Evolutionary conservation across 2,797 vertebrate species (phyloP).

Genomic region (Malurus splendens): DNA sequence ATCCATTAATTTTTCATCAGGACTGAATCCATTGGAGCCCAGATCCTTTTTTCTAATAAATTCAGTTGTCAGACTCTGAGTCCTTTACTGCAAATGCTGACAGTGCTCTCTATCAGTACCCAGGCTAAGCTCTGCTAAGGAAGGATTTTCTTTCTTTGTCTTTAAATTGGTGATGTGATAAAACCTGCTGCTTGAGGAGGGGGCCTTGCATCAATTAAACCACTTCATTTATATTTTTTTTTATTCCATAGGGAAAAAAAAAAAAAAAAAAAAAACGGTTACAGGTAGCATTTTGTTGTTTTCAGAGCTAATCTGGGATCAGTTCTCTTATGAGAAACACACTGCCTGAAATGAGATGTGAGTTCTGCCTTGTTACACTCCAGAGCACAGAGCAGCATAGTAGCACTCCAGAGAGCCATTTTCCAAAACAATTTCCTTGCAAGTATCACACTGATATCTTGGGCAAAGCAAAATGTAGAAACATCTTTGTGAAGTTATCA

Average conservation of each 20-base stretch:
- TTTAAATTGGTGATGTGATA: background rate
- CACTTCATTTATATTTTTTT: background rate
- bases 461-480: background rate
- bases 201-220: background rate
- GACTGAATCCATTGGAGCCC: background rate
- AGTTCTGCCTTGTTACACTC: background rate
- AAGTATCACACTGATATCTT: background rate
- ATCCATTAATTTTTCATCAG: conserved; percentile 35
- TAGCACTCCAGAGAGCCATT: conserved; percentile 7
- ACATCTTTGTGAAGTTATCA: background rate
- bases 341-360: background rate
- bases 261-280: background rate
- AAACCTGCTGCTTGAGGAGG: background rate
- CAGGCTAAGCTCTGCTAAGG: background rate
- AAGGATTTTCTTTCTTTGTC: background rate
- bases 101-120: background rate
- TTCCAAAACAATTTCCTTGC: background rate
- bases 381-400: background rate
- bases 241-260: background rate
- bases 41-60: conserved; percentile 34
- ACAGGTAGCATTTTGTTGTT: background rate
- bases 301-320: background rate
- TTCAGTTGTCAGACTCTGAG: background rate
- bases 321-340: background rate
- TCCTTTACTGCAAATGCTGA: background rate